phyloP scores from a whole-genome alignment of 2,797 vertebrate species.

The Potorous gilbertii region DNA sequence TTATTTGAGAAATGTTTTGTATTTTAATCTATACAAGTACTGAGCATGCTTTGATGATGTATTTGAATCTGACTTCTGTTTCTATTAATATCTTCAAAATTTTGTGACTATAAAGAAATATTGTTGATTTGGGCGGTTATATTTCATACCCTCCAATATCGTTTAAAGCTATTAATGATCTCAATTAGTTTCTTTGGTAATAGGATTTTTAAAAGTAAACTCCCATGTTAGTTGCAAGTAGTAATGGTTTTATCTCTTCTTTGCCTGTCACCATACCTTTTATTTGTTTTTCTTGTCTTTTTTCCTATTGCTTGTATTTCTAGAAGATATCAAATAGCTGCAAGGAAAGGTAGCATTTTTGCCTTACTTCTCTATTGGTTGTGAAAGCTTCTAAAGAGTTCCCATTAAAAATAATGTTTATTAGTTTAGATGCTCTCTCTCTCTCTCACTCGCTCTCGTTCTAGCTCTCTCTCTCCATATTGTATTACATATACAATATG shows the following conservation, averaged over 20 bases:
- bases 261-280: no score
- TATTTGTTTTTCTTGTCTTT: no score
- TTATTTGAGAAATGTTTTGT: not conserved
- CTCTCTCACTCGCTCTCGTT: no score
- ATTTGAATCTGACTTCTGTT: no score
- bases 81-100: not conserved
- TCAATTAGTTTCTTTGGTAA: not conserved
- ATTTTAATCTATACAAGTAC: no score
- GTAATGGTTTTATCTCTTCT: no score
- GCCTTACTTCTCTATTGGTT: not conserved
- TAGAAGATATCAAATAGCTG: not conserved
- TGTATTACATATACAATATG: not conserved
- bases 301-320: not conserved
- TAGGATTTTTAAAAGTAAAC: not conserved
- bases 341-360: not conserved
- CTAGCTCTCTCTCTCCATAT: no score
- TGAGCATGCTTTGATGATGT: no score
- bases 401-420: not conserved
- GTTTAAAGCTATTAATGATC: not conserved
- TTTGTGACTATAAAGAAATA: not conserved
- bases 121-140: not conserved
- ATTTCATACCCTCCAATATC: not conserved
- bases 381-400: not conserved
- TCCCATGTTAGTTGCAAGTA: no score
- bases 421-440: not conserved